Conservation (phyloP, 2,113 vertebrate species). For the Poecile atricapillus region DNA sequence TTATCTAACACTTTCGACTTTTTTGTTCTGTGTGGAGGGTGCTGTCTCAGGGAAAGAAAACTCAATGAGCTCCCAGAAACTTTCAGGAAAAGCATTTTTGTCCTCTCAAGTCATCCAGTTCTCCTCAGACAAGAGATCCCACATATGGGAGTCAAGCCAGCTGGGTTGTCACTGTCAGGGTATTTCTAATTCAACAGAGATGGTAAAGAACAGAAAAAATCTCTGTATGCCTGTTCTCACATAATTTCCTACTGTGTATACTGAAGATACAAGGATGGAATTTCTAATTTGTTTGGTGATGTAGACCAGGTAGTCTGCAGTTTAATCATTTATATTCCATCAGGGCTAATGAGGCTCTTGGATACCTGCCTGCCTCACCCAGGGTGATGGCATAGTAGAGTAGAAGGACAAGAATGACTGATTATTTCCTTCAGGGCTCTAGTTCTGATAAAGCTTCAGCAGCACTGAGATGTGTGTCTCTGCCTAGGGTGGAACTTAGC, state of each 20-base stretch:
- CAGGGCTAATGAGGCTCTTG: not conserved
- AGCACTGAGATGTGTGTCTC: not conserved
- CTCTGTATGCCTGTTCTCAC: not conserved
- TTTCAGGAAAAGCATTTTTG: not conserved
- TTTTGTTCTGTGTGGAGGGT: not conserved
- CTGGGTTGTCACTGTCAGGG: not conserved
- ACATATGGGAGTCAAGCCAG: not conserved
- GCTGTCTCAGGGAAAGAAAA: not conserved
- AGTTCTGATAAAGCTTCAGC: not conserved
- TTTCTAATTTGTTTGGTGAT: not conserved
- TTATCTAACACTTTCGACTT: not conserved
- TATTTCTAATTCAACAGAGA: not conserved
- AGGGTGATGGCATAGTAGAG: not conserved
- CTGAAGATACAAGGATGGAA: not conserved
- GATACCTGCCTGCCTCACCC: not conserved
- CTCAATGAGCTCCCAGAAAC: not conserved
- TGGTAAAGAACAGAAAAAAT: not conserved
- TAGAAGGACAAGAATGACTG: not conserved
- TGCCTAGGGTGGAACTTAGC: not conserved
- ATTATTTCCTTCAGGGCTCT: not conserved
- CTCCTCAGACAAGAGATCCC: not conserved
- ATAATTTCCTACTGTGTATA: not conserved
- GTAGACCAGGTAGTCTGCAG: not conserved
- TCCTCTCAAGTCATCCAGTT: not conserved
- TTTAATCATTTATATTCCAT: not conserved